Percentiles rank a stretch among this genome's conserved stretches.
These are phyloP conservation scores for Rhynchomys soricoides DNA, from an alignment of 2,113 vertebrate genomes.

Conservation along the genomic window DNA sequence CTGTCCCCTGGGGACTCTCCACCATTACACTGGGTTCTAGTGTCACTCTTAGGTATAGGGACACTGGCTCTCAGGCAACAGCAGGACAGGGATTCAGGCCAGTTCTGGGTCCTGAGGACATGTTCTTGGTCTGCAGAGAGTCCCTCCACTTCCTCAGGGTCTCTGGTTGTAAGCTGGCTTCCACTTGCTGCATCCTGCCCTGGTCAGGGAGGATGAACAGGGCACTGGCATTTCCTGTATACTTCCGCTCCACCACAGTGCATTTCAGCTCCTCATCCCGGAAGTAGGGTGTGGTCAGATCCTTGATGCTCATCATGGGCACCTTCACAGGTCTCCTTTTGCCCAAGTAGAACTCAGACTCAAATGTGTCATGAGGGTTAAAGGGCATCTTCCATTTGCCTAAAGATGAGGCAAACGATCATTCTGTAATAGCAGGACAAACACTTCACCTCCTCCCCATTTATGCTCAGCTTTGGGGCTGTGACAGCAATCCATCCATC, in stretches of 20 bases:
- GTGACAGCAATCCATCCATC: too few relatives aligned
- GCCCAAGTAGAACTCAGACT: slow-evolving; percentile 85
- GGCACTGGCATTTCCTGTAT: neutral
- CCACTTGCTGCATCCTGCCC: neutral
- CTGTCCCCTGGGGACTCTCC: accelerated
- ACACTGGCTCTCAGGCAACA: accelerated
- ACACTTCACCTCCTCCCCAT: accelerated
- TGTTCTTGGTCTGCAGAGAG: neutral
- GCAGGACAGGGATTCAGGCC: neutral
- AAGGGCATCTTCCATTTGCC: slow-evolving; percentile 91
- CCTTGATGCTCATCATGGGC: neutral
- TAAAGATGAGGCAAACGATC: slow-evolving; percentile 56
- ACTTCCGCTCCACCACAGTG: neutral
- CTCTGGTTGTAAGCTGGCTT: neutral
- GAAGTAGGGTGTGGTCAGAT: neutral
- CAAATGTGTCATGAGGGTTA: slow-evolving; percentile 53
- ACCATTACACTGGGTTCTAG: accelerated
- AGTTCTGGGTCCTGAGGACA: neutral
- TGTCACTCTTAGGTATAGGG: accelerated
- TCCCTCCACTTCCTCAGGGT: neutral
- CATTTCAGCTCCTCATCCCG: neutral
- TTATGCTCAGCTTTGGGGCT: neutral
- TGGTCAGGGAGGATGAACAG: neutral
- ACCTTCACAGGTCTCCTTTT: slow-evolving; percentile 51
- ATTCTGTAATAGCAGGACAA: neutral